These are phyloP conservation scores for Drosophila chauvacae DNA, from an alignment of 1,140 invertebrate genomes.

Conservation along the genomic window DNA sequence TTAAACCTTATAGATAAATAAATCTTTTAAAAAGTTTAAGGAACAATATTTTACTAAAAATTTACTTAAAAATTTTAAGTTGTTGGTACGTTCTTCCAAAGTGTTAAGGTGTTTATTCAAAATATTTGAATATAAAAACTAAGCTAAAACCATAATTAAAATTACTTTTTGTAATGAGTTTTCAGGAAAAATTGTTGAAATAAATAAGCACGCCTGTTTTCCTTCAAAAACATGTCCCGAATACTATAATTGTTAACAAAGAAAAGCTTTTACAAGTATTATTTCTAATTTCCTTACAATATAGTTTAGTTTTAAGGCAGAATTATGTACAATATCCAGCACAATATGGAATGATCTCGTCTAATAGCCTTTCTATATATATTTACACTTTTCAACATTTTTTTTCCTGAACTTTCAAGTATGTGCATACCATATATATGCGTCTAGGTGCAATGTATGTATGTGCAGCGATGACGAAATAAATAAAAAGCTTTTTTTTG, in stretches of 20 bases:
- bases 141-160: background rate
- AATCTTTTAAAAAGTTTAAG: too few species aligned
- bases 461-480: conserved; percentile 63
- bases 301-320: conserved; percentile 1
- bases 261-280: conserved; percentile 39
- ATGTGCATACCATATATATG: conserved; percentile 3
- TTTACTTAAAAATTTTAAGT: too few species aligned
- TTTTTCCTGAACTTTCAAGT: conserved; percentile 62
- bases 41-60: too few species aligned
- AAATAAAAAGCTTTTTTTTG: conserved; percentile 61
- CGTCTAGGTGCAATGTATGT: conserved; percentile 36
- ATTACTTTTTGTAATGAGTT: conserved; percentile 1
- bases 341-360: conserved; percentile 1
- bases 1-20: too few species aligned
- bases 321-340: background rate
- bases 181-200: background rate
- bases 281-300: conserved; percentile 3
- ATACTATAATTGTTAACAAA: conserved; percentile 44
- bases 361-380: background rate
- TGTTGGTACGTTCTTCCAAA: too few species aligned
- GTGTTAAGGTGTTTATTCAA: too few species aligned
- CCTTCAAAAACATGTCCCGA: conserved; percentile 24
- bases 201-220: conserved; percentile 18
- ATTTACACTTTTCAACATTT: conserved; percentile 33
- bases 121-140: background rate